phyloP scores from a whole-genome alignment of 2,797 vertebrate genomes.

The Megalops cyprinoides region DNA sequence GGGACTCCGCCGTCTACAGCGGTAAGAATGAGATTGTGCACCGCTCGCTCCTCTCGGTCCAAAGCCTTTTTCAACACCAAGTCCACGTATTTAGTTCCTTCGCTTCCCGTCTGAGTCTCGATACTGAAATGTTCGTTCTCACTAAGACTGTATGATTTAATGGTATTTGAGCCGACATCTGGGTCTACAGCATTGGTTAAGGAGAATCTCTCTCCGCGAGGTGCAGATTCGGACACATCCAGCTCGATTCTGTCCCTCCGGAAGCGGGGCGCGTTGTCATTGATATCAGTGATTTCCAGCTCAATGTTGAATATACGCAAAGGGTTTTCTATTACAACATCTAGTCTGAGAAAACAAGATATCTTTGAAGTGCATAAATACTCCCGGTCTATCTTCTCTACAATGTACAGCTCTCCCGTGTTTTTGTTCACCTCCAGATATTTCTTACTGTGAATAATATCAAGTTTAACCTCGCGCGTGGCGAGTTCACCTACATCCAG shows the following conservation, averaged over 20 bases:
- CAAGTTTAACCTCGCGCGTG: slow-evolving; percentile 53
- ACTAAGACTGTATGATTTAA: slow-evolving; percentile 61
- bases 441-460: slow-evolving; percentile 56
- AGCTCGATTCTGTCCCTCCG: slow-evolving; percentile 61
- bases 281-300: slow-evolving; percentile 70
- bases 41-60: slow-evolving; percentile 59
- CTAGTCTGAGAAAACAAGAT: slow-evolving; percentile 61
- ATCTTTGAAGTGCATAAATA: slow-evolving; percentile 50
- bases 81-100: slow-evolving; percentile 61
- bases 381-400: slow-evolving; percentile 72
- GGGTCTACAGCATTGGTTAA: slow-evolving; percentile 60
- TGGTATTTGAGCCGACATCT: slow-evolving; percentile 59
- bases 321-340: slow-evolving; percentile 51
- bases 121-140: slow-evolving; percentile 57
- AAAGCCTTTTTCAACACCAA: slow-evolving; percentile 59
- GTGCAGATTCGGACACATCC: slow-evolving; percentile 69
- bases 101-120: slow-evolving; percentile 59
- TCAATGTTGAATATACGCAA: slow-evolving; percentile 56
- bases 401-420: slow-evolving; percentile 59
- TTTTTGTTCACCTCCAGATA: slow-evolving; percentile 59
- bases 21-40: slow-evolving; percentile 62
- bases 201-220: slow-evolving; percentile 62
- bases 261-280: slow-evolving; percentile 71
- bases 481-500: slow-evolving; percentile 56
- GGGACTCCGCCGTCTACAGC: slow-evolving; percentile 68